Evolutionary conservation across 2,888 invertebrate species (phyloP), one percentile per base, ranked within the genome.

Genomic region (Hecatera dysodea): DNA sequence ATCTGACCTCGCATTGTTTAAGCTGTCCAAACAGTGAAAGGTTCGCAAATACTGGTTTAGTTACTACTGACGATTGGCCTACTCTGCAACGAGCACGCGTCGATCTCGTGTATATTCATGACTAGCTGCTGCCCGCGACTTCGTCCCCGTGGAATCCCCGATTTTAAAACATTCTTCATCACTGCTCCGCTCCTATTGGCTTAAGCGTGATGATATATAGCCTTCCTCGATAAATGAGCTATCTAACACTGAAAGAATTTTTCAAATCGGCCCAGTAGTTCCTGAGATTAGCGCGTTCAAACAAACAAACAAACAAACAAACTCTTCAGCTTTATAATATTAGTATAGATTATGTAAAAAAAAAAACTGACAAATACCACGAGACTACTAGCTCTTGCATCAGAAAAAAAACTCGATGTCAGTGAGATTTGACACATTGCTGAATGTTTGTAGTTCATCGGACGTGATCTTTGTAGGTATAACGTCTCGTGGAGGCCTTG

Each of bases 381-480:
- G 44, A 36, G 29, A 17, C 19, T 65, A 11, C 24, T 5, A 29
- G 19, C 8, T 24, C 2, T 2, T 27, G 11, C 22, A 1, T 71
- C n/a, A 70, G 44, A 39, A 36, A n/a, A 71, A 24, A 0, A 36
- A 19, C 12, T 2, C 6, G 7, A 12, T 24, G 50, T 70, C 50
- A 59, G 42, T 50, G 29, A 53, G 3, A 22, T 57, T 29, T 19
- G 15, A 3, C 7, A 33, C 7, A 11, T 2, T 12, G 17, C 19
- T 29, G n/a, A 9, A 36, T 46, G 8, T 9, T 15, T 33, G 15
- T 6, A 39, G 12, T 63, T 5, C 22, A 4, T 11, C 9, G 36
- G 19, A 55, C 67, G 55, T 68, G 68, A 39, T 39, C 5, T 39
- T 39, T 17, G 24, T 36, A 44, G n/a, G 8, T n/a, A 27, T 36